These are phyloP conservation scores for Tenthredo mesomela DNA, from an alignment of 2,888 invertebrate genomes.

Conservation along the genomic window DNA sequence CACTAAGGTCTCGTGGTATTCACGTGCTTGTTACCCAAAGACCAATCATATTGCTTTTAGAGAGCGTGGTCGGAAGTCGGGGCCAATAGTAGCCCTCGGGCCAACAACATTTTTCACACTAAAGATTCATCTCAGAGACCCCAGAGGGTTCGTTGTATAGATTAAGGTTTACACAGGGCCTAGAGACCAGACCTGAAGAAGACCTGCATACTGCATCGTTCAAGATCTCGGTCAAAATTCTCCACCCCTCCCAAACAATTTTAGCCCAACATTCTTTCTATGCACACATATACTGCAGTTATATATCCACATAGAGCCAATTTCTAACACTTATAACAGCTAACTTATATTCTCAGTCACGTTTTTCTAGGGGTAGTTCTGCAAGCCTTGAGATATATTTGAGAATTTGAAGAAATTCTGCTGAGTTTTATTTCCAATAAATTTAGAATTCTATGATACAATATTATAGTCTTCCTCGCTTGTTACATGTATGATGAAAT, in stretches of 20 bases:
- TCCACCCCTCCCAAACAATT: background rate
- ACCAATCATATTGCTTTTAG: slow-evolving; percentile 57
- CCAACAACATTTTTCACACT: slow-evolving; percentile 29
- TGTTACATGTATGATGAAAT: background rate
- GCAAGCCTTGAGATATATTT: background rate
- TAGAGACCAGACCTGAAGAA: background rate
- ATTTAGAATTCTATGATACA: background rate
- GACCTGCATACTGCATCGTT: background rate
- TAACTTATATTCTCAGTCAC: background rate
- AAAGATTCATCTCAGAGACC: slow-evolving; percentile 5
- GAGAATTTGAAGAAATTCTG: background rate
- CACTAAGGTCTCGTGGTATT: slow-evolving; percentile 67
- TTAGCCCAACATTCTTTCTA: background rate
- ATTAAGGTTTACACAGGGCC: slow-evolving; percentile 30
- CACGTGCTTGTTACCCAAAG: slow-evolving; percentile 68
- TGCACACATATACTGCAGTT: background rate
- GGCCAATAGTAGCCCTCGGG: slow-evolving; percentile 9
- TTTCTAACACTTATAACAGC: background rate
- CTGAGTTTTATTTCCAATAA: background rate
- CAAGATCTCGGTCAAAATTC: background rate
- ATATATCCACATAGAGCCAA: background rate
- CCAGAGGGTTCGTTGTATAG: slow-evolving; percentile 14
- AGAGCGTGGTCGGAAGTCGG: slow-evolving; percentile 45
- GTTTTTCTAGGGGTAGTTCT: background rate
- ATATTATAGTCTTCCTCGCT: background rate